A percentile compares a stretch with the other conserved stretches of the same genome.
Conservation (phyloP, 2,797 vertebrate species). For the Eidolon dupreanum region DNA sequence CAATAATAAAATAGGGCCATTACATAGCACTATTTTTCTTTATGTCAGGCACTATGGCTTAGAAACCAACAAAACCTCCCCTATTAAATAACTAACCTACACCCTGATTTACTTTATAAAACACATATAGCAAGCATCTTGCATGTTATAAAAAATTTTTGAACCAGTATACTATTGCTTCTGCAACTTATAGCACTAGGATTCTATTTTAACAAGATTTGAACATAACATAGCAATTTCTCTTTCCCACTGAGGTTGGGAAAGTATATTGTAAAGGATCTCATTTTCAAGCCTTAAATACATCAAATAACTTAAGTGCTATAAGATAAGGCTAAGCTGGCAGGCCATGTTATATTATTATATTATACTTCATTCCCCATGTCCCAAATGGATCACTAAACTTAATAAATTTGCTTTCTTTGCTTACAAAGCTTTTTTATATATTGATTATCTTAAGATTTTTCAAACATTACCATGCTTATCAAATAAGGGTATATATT, state of each 20-base stretch:
- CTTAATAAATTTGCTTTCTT: background rate
- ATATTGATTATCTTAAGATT: constrained; percentile 8
- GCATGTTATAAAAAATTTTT: background rate
- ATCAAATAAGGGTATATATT: background rate
- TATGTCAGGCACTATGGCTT: background rate
- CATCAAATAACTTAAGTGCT: background rate
- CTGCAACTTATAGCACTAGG: background rate
- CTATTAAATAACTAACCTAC: background rate
- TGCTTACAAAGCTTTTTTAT: constrained; percentile 17
- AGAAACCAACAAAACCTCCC: background rate
- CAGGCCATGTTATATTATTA: background rate
- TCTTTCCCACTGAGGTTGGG: background rate
- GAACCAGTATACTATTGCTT: background rate
- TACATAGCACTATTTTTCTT: background rate
- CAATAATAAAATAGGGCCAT: background rate
- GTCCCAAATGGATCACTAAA: background rate
- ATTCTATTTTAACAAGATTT: constrained; percentile 39
- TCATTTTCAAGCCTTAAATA: constrained; percentile 3
- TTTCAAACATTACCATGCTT: constrained; percentile 30
- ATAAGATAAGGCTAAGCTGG: background rate
- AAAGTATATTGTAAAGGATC: background rate
- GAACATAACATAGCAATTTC: constrained; percentile 24
- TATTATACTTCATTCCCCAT: background rate
- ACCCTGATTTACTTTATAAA: background rate
- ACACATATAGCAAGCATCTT: background rate